phyloP scores from a whole-genome alignment of 2,888 invertebrate genomes.

The Salpingus planirostris region DNA sequence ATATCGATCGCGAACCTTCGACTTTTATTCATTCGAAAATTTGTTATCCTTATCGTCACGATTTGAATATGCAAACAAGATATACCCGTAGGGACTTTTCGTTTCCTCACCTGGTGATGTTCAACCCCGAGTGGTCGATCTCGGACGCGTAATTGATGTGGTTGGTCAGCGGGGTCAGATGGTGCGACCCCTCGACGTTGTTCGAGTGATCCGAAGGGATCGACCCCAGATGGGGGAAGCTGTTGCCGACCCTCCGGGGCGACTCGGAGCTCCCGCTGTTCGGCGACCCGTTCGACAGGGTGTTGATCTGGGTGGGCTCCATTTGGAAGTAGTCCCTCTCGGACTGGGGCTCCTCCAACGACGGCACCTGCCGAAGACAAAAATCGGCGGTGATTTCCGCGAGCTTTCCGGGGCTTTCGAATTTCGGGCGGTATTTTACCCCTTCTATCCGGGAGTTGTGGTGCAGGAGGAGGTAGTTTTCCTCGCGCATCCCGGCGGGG shows the following conservation, averaged over 20 bases:
- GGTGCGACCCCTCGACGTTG: constrained; percentile 26
- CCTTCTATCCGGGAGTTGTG: constrained; percentile 28
- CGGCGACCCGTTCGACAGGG: constrained; percentile 30
- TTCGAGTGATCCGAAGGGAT: constrained; percentile 18
- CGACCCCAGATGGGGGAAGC: constrained; percentile 26
- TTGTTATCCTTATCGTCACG: too few species aligned
- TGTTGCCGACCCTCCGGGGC: constrained; percentile 23
- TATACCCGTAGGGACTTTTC: too few species aligned
- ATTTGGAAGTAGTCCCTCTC: constrained; percentile 34
- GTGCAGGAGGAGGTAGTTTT: constrained; percentile 27
- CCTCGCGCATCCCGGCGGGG: constrained; percentile 28
- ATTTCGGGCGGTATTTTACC: constrained; percentile 18
- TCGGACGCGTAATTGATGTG: constrained; percentile 36
- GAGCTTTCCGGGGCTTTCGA: too few species aligned
- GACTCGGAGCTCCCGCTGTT: constrained; percentile 35
- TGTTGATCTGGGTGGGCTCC: constrained; percentile 24
- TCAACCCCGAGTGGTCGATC: constrained; percentile 20
- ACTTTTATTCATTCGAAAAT: too few species aligned
- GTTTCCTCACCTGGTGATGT: constrained; percentile 23
- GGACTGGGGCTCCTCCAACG: too few species aligned
- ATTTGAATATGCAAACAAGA: too few species aligned
- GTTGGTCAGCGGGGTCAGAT: constrained; percentile 36
- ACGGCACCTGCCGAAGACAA: too few species aligned
- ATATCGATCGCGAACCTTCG: too few species aligned
- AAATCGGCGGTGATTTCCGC: too few species aligned